Evolutionary conservation across 2,797 vertebrate genomes (phyloP).

Genomic region (Sternarchorhynchus goeldii): DNA sequence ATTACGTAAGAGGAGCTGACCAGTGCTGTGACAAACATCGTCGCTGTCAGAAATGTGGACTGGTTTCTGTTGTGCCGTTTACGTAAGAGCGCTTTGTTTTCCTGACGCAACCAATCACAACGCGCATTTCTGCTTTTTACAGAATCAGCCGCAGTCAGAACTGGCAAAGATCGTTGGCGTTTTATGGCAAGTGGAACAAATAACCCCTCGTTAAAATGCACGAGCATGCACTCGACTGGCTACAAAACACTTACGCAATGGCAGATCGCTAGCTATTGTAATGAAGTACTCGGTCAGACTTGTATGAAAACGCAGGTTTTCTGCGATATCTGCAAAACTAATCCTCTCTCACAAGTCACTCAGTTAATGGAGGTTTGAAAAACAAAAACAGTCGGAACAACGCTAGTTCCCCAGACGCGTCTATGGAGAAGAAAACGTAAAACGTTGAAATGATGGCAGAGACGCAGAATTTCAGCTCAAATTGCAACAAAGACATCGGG

Average conservation of each 20-base stretch:
- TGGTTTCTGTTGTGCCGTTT: conserved; percentile 11
- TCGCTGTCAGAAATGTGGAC: conserved; percentile 12
- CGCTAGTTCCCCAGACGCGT: no score
- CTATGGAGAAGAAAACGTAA: no score
- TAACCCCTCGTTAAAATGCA: conserved; percentile 33
- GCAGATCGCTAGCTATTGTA: conserved; percentile 29
- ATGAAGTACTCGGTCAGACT: no score
- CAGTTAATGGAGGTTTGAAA: no score
- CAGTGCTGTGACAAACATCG: conserved; percentile 12
- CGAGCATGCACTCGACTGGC: conserved; percentile 16
- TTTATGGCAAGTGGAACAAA: background rate
- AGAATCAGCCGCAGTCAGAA: background rate
- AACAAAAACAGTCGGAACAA: no score
- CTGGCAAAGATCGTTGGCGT: background rate
- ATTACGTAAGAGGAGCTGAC: conserved; percentile 26
- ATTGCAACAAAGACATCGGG: no score
- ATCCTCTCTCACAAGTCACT: no score
- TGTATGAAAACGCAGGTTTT: no score
- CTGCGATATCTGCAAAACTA: no score
- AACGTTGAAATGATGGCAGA: no score
- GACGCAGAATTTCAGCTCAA: no score
- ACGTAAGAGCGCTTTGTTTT: background rate
- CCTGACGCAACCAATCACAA: background rate
- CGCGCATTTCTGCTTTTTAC: conserved; percentile 8
- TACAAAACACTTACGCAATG: conserved; percentile 37